phyloP scores from a whole-genome alignment of 2,113 vertebrate species.

The Leuciscus idus region DNA sequence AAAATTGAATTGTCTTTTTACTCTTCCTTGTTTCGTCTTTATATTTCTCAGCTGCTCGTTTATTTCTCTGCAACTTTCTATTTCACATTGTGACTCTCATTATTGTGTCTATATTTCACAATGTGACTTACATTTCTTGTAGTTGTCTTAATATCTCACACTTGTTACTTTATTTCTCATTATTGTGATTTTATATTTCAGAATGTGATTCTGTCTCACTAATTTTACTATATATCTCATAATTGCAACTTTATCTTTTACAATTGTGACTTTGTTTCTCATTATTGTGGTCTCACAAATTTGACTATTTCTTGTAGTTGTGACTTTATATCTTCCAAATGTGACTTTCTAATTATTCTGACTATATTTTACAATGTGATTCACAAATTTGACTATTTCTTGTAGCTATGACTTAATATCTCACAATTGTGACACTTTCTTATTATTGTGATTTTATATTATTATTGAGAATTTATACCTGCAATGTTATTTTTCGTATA shows the following conservation, averaged over 20 bases:
- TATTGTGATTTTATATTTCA: background rate
- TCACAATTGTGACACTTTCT: background rate
- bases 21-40: background rate
- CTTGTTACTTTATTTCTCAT: background rate
- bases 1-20: background rate
- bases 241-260: background rate
- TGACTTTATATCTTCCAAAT: background rate
- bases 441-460: background rate
- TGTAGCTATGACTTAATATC: background rate
- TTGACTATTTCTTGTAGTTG: background rate
- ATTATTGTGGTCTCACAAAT: background rate
- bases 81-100: background rate
- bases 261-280: background rate
- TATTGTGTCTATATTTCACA: background rate
- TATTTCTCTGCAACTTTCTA: background rate
- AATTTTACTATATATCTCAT: background rate
- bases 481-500: background rate
- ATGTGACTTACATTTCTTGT: background rate
- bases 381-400: background rate
- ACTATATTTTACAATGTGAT: background rate
- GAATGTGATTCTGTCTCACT: background rate
- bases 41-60: background rate
- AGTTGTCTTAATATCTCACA: too few species aligned
- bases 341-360: background rate
- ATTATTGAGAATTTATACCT: background rate